Evolutionary conservation across 2,797 vertebrate species (phyloP).

Genomic region (Squalus acanthias): DNA sequence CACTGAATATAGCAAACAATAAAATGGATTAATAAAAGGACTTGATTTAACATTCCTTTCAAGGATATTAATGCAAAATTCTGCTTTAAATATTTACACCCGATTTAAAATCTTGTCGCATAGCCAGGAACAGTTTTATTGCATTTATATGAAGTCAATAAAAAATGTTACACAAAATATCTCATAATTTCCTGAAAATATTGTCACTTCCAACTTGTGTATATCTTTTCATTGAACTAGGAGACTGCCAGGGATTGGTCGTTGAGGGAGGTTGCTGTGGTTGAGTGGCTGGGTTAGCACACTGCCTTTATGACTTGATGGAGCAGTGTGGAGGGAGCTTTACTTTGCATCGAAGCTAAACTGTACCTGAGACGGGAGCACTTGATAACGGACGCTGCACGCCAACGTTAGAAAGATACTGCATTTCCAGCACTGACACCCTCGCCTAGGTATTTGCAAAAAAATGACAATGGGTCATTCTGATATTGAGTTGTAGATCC

Average conservation of each 20-base stretch:
- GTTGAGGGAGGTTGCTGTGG: not conserved
- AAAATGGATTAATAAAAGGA: not conserved
- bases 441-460: not conserved
- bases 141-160: not conserved
- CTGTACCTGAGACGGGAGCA: not conserved
- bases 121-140: not conserved
- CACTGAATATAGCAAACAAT: not conserved
- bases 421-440: not conserved
- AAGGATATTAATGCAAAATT: not conserved
- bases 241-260: not conserved
- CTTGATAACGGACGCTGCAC: not conserved
- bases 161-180: not conserved
- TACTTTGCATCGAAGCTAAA: not conserved
- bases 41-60: not conserved
- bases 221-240: not conserved
- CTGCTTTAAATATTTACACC: constrained; percentile 2
- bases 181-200: not conserved
- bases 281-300: not conserved
- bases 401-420: not conserved
- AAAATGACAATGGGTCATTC: not conserved
- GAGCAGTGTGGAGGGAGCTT: not conserved
- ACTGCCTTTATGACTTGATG: not conserved
- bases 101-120: not conserved
- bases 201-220: not conserved
- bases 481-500: not conserved